Base-by-base conservation (phyloP, 1,140 invertebrate species). In the Diuraphis noxia region DNA sequence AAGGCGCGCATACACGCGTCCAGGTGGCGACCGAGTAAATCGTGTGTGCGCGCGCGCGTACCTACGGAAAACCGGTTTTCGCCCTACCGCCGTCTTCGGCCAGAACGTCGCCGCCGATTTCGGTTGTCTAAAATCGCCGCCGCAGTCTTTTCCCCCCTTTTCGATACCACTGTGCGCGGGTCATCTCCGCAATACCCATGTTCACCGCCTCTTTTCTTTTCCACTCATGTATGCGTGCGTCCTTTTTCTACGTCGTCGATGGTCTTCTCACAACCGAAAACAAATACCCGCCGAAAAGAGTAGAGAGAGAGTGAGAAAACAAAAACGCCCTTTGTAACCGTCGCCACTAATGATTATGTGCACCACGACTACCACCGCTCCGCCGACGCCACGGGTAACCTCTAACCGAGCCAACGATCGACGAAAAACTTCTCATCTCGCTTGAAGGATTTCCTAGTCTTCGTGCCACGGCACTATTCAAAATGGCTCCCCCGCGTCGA, bases 251-350 rank as follows among this genome's bases (percentile, higher is more conserved):
- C 81, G 82, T 2, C n/a, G 84, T 7, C 21, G 17, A 9, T 43
- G 30, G 43, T 85, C 43, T 49, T 85, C 41, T 43, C 38, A 21
- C 34, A 36, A 49, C 43, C n/a, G 43, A 46, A 46, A 85, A 85
- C 43, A 34, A 85, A 85, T 19, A 85, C 43, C 8, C n/a, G 41
- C 30, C 9, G n/a, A n/a, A 72, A n/a, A 72, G 13, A 43, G 84
- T 17, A 46, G 41, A 85, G 81, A 81, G 36, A 82, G 81, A 46
- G 30, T 17, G n/a, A 46, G 43, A n/a, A 34, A 34, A 34, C 56
- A 46, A 46, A 46, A 85, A 85, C 84, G 84, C 84, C 84, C 84
- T 85, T 85, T 85, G 84, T 85, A 85, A 85, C 84, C 84, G 84
- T 43, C 84, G 41, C 19, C n/a, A 25, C 38, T 41, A 72, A 72